These are phyloP conservation scores for Tachina grossa DNA, from an alignment of 2,888 invertebrate genomes.

Conservation along the genomic window DNA sequence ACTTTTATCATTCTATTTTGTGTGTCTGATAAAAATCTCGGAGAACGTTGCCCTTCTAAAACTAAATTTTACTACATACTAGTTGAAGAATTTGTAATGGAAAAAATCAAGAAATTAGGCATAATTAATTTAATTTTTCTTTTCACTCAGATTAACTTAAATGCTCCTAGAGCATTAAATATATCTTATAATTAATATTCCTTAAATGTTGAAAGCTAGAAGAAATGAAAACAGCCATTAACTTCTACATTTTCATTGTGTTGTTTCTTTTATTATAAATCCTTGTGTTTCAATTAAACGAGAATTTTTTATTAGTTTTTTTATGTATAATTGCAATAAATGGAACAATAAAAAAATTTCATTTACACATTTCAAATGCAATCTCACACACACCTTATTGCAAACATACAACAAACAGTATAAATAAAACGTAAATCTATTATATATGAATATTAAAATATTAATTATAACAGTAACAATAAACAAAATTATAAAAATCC, in stretches of 20 bases:
- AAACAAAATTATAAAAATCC: slow-evolving; percentile 51
- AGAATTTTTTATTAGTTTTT: slow-evolving; percentile 7
- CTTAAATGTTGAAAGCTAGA: slow-evolving; percentile 24
- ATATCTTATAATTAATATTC: slow-evolving; percentile 13
- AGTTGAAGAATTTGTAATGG: slow-evolving; percentile 38
- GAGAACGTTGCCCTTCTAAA: slow-evolving; percentile 6
- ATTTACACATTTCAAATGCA: slow-evolving; percentile 48
- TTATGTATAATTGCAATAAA: slow-evolving; percentile 38
- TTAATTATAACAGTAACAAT: slow-evolving; percentile 43
- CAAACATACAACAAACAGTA: slow-evolving; percentile 47
- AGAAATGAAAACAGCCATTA: not conserved
- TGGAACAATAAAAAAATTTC: slow-evolving; percentile 48
- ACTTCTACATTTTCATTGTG: slow-evolving; percentile 28
- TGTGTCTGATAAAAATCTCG: not conserved
- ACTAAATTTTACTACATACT: slow-evolving; percentile 31
- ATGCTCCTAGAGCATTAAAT: slow-evolving; percentile 29
- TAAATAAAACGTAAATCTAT: slow-evolving; percentile 45
- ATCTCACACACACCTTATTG: slow-evolving; percentile 40
- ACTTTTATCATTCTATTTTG: not conserved
- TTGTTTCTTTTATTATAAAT: not conserved
- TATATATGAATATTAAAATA: slow-evolving; percentile 51
- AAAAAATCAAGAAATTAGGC: slow-evolving; percentile 34
- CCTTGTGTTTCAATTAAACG: slow-evolving; percentile 21
- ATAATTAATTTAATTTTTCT: slow-evolving; percentile 20
- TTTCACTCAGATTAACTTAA: not conserved